Evolutionary conservation across 2,888 invertebrate genomes (phyloP), one percentile per base, ranked within the genome.

Genomic region (Tethea ocularis): DNA sequence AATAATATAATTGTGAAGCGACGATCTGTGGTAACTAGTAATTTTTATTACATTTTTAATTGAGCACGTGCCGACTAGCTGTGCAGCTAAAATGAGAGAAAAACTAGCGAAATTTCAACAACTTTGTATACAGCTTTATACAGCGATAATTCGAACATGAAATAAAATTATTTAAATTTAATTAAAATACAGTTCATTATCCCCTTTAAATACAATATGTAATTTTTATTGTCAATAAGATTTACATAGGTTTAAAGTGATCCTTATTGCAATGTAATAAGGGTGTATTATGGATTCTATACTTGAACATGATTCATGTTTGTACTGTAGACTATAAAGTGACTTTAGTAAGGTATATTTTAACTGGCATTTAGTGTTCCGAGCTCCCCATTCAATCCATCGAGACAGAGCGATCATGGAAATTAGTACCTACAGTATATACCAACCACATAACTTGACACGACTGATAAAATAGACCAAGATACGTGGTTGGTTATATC

Each of bases 211-310:
- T 41, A 41, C 41, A n/a, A n/a, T 56, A 66, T 59, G 63, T 67
- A 66, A 66, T 59, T 53, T 59, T 67, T 60, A 53, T 57, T 65
- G 58, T 63, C 53, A 61, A 63, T 62, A 58, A 64, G 22, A 63
- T 57, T 54, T 51, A 24, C 46, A 46, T 46, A 46, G 41, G 41
- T 58, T 26, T 53, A 41, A 22, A 26, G 52, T 52, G 52, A 22
- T 22, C 51, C 52, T n/a, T 17, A 24, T 24, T 22, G 52, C 57
- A 36, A 33, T n/a, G 22, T 38, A 0, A 3, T 13, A 36, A 52
- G 52, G 53, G 29, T n/a, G 33, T 5, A 7, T 29, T 54, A 69
- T 17, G 17, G 8, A 20, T 46, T 46, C 17, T 20, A 46, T 20
- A 10, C 2, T 20, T 20, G 46, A 46, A 46, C 46, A 46, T 15